A percentile compares a stretch with the other conserved stretches of the same genome.
Conservation (phyloP, 2,888 invertebrate genomes). For the Eudasyphora cyanicolor region DNA sequence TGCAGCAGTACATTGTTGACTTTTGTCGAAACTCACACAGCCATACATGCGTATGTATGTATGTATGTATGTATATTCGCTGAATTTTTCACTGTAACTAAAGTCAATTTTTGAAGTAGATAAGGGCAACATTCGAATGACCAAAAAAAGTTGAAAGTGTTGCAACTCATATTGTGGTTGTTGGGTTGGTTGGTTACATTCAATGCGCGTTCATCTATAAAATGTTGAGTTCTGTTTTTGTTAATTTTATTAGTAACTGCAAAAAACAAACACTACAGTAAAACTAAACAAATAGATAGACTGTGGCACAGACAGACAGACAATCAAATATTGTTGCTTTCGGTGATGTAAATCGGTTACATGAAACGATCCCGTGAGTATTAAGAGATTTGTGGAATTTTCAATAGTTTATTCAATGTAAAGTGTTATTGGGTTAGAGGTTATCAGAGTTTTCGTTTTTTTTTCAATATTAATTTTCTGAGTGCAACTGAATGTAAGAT, state of each 20-base stretch:
- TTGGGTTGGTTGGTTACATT: background rate
- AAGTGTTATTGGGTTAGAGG: background rate
- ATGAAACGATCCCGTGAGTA: no score
- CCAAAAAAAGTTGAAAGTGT: no score
- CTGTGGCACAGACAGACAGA: background rate
- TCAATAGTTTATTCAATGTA: background rate
- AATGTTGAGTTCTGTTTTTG: background rate
- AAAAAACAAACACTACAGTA: background rate
- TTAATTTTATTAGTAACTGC: background rate
- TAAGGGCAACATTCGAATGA: background rate
- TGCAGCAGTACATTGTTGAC: no score
- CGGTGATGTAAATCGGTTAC: background rate
- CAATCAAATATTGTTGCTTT: background rate
- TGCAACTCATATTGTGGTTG: background rate
- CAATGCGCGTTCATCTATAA: slow-evolving; percentile 6
- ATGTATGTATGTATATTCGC: no score
- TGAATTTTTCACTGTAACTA: background rate
- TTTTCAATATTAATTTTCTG: no score
- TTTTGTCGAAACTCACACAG: slow-evolving; percentile 5
- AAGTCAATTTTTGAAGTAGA: background rate
- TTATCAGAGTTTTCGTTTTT: no score
- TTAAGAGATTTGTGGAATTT: background rate
- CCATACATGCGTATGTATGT: no score
- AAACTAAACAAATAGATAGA: background rate
- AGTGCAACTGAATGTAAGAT: no score